Percentiles rank a stretch among this genome's conserved stretches.
phyloP scores from a whole-genome alignment of 64 coral and sea anemone genomes.

The Catalaphyllia jardinei region DNA sequence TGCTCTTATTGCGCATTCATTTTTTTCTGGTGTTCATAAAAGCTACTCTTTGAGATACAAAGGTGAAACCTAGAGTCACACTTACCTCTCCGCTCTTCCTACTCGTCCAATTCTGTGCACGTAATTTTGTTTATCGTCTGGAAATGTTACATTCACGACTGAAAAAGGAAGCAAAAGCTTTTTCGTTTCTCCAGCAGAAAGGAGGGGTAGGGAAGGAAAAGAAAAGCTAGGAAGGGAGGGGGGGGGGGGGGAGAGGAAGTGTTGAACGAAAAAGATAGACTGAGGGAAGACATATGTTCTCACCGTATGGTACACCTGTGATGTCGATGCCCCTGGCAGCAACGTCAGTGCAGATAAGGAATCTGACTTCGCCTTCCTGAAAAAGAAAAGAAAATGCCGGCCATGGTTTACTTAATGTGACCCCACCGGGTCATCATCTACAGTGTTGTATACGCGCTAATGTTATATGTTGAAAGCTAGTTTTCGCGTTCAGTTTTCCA shows the following conservation, averaged over 20 bases:
- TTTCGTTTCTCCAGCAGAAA: not conserved
- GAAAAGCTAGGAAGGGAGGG: no score
- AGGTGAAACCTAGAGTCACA: not conserved
- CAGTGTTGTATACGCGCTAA: no score
- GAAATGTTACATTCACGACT: conserved; percentile 97
- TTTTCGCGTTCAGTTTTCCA: no score
- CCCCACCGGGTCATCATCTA: no score
- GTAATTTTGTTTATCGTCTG: conserved; percentile 99
- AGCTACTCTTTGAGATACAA: not conserved
- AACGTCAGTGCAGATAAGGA: conserved; percentile 96
- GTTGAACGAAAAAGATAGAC: not conserved
- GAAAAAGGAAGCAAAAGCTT: not conserved
- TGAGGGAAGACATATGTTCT: not conserved
- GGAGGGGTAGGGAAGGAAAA: no score
- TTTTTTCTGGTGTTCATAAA: not conserved
- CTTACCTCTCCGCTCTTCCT: conserved; percentile 87
- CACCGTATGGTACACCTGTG: conserved; percentile 89
- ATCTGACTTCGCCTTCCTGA: conserved; percentile 87
- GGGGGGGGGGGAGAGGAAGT: not conserved
- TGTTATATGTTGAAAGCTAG: no score
- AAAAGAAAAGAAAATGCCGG: not conserved
- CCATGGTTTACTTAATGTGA: no score
- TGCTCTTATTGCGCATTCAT: no score
- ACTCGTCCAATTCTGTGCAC: conserved; percentile 98
- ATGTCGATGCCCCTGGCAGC: conserved; percentile 98